Percentiles rank a stretch among this genome's conserved stretches.
These are phyloP conservation scores for Xenops minutus DNA, from an alignment of 2,797 vertebrate species.

Conservation along the genomic window DNA sequence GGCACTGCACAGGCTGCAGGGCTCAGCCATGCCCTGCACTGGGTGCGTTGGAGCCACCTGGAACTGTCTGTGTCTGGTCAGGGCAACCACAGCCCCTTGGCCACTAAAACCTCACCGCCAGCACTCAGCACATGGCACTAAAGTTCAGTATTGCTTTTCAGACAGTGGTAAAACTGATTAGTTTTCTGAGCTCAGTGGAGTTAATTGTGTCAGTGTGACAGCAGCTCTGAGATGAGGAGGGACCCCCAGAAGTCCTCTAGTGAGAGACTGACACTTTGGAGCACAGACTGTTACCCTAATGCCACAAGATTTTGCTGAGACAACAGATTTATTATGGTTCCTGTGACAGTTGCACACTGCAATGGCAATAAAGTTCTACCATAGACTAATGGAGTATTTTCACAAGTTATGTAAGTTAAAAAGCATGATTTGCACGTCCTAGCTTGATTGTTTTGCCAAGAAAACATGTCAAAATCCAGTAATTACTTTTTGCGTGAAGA, in stretches of 20 bases:
- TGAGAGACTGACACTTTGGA: neutral
- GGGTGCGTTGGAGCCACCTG: rapidly evolving
- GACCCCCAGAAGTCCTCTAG: neutral
- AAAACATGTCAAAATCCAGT: neutral
- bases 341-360: neutral
- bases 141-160: neutral
- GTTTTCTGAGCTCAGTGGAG: neutral
- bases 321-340: neutral
- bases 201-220: neutral
- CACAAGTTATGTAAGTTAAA: neutral
- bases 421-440: neutral
- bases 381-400: neutral
- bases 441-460: neutral
- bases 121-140: neutral
- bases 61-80: rapidly evolving
- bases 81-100: neutral
- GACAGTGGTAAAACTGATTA: neutral
- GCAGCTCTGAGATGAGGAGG: neutral
- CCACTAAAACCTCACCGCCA: neutral
- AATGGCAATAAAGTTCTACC: neutral
- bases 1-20: neutral
- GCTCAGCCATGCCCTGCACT: neutral
- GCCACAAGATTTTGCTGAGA: neutral
- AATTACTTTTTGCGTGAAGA: neutral
- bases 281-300: neutral